Evolutionary conservation across 2,113 vertebrate species (phyloP), one percentile per base, ranked within the genome.

Genomic region (Microtus ochrogaster): DNA sequence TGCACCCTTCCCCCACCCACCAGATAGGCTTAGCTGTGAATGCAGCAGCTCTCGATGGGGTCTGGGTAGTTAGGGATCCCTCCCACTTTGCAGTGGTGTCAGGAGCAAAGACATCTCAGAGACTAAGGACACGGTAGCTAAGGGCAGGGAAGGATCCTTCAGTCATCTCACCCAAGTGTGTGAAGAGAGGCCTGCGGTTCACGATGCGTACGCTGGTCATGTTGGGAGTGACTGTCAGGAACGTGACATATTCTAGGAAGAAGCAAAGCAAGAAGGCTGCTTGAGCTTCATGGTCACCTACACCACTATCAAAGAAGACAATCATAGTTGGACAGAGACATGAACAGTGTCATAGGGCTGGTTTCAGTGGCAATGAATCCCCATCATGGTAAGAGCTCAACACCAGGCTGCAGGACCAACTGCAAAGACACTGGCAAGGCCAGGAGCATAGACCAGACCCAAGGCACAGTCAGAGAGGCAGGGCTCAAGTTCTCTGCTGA

Each of bases 181-280:
- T 99, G 98, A 99, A 99, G 92, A 99, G 98, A 0, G 99, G 99
- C 36, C 98, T 99, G 93, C 7, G 98, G 97, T 99, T 99, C 97
- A 98, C 76, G 28, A 99, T 52, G 4, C 76, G 98, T 47, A 99
- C 98, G 0, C 92, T 97, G 70, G 99, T 99, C 94, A 98, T 95
- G 52, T 99, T 99, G 41, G 97, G 97, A 19, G 99, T 98, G 95
- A 99, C 83, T 0, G 98, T 98, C 92, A 99, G 98, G 94, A 99
- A 99, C 0, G 99, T 99, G 92, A 98, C 95, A 0, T 99, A 99
- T 91, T 99, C 99, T 99, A 96, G 79, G 96, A 96, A 89, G 55
- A 94, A 77, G 91, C 97, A 97, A 24, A 91, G 96, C 61, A 63
- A 96, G 89, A 3, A 9, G 70, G 4, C 36, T 2, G 2, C 1